Evolutionary conservation across 64 coral and sea anemone species (phyloP), one percentile per base, ranked within the genome.

Genomic region (Actinia equina): DNA sequence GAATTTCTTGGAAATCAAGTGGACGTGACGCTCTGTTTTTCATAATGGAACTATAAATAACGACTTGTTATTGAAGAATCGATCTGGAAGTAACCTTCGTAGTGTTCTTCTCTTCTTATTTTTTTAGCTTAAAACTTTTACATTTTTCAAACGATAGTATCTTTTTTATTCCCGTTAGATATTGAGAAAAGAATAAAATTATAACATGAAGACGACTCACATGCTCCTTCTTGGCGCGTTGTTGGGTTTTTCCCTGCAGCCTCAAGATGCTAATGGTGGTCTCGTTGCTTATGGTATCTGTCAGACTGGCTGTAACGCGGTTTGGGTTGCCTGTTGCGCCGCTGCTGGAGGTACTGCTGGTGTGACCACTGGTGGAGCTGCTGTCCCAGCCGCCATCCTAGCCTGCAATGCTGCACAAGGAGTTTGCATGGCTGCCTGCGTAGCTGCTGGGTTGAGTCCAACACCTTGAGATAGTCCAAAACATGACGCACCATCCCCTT

Each of bases 371-470:
- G 88, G 71, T 26, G 79, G 78, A 26, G 4, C 14, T n/a, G 87
- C 0, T 43, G 87, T 89, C 11, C 87, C 87, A 3, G 87, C 77
- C 7, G 87, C 87, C 58, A 89, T 89, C 58, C 30, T 89, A 44
- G 58, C 78, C 2, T 89, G 87, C 51, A 89, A 89, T 82, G 87
- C 87, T 64, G 87, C 87, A 37, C 87, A 89, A 60, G 87, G 87
- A 44, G 43, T 44, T 1, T 89, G 87, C 3, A 89, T 89, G 87
- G 79, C 19, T 15, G 87, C 77, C 6, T 89, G 87, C 23, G 77
- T 89, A 62, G 87, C 87, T 83, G 87, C 87, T 89, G 87, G 87
- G 1, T 20, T 5, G 0, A 16, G 27, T 14, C 87, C 87, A 3
- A 89, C 57, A 30, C 71, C 13, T 37, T 77, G 71, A 77, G 13